Evolutionary conservation across 2,888 invertebrate species (phyloP).

Genomic region (Reticulitermes lucifugus): DNA sequence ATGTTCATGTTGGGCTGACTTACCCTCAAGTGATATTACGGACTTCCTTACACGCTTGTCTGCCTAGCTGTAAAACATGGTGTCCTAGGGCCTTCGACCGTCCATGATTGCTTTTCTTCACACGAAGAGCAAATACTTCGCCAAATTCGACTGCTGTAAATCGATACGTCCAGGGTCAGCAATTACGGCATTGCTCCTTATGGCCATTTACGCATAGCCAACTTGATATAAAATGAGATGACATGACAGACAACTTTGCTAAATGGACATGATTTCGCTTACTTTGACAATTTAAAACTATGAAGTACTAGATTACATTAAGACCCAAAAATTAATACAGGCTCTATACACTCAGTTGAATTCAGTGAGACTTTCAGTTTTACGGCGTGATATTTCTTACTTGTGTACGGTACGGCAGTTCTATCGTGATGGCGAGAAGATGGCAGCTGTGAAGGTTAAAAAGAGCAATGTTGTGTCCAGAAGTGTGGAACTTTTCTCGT

Average conservation of each 20-base stretch:
- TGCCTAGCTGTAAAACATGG: not conserved
- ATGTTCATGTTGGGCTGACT: not conserved
- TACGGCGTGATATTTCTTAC: too few relatives aligned
- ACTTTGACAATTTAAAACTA: too few relatives aligned
- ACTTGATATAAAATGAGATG: too few relatives aligned
- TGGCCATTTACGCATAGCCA: too few relatives aligned
- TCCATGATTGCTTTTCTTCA: not conserved
- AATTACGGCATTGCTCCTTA: not conserved
- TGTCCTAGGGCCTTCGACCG: not conserved
- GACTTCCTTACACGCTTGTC: not conserved
- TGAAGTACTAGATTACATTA: too few relatives aligned
- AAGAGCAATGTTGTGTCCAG: constrained; percentile 68
- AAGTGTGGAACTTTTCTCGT: constrained; percentile 68
- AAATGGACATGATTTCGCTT: too few relatives aligned
- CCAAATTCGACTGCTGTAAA: constrained; percentile 16
- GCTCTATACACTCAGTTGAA: too few relatives aligned
- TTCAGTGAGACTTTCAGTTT: too few relatives aligned
- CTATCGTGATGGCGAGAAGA: too few relatives aligned
- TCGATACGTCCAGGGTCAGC: not conserved
- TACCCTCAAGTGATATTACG: not conserved
- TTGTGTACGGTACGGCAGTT: too few relatives aligned
- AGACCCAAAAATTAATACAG: too few relatives aligned
- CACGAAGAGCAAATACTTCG: not conserved
- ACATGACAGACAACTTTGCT: too few relatives aligned
- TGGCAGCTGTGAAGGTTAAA: not conserved